Evolutionary conservation across 2,113 vertebrate species (phyloP).

Genomic region (Actinemys pallida): DNA sequence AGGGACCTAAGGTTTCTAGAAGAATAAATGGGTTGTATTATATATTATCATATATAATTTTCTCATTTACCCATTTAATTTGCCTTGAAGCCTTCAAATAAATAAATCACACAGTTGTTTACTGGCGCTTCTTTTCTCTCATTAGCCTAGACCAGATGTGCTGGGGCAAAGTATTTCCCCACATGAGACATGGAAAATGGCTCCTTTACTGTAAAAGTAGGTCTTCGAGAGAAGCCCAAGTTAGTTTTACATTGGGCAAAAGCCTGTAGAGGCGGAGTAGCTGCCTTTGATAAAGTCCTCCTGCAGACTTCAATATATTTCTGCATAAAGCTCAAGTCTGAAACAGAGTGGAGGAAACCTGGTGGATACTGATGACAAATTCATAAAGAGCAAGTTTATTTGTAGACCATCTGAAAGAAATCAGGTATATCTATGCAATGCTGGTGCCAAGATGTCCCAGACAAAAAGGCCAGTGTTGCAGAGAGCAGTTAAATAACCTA

Average conservation of each 20-base stretch:
- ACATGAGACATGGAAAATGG: slow-evolving; percentile 67
- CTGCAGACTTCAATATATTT: slow-evolving; percentile 14
- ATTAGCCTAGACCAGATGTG: slow-evolving; percentile 74
- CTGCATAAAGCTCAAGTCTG: neutral
- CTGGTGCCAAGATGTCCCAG: neutral
- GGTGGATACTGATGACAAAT: slow-evolving; percentile 28
- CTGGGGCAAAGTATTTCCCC: slow-evolving; percentile 71
- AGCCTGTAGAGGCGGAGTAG: slow-evolving; percentile 57
- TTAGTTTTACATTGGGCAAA: slow-evolving; percentile 68
- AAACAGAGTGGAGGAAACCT: neutral
- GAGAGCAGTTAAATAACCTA: neutral
- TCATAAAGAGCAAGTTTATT: slow-evolving; percentile 36
- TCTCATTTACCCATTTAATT: slow-evolving; percentile 75
- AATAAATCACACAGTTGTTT: slow-evolving; percentile 75
- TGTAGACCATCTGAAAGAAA: slow-evolving; percentile 46
- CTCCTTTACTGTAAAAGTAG: slow-evolving; percentile 56
- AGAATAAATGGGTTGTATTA: slow-evolving; percentile 75
- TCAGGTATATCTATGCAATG: slow-evolving; percentile 1
- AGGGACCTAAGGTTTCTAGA: slow-evolving; percentile 72
- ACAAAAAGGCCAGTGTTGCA: slow-evolving; percentile 61
- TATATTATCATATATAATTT: slow-evolving; percentile 67
- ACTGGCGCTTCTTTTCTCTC: slow-evolving; percentile 73
- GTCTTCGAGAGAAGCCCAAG: slow-evolving; percentile 35
- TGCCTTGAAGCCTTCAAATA: slow-evolving; percentile 77
- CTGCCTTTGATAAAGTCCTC: slow-evolving; percentile 45